Conservation (phyloP, 2,113 vertebrate genomes). For the Orcinus orca region DNA sequence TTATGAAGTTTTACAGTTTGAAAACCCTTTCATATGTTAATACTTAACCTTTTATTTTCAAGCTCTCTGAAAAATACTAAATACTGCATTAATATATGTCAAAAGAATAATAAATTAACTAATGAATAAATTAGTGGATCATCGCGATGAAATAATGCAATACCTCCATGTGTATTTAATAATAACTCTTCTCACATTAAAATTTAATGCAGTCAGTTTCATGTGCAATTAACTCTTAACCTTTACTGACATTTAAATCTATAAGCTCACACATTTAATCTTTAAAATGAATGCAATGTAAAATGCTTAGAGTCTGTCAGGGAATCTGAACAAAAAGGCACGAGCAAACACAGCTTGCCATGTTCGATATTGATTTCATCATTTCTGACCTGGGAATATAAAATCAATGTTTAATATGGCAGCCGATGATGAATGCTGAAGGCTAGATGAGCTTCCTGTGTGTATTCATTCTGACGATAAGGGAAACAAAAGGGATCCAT, state of each 20-base stretch:
- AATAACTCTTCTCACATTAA: constrained; percentile 25
- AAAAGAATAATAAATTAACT: constrained; percentile 23
- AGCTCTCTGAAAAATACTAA: constrained; percentile 3
- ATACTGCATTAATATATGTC: neutral
- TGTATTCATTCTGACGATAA: neutral
- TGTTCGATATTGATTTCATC: constrained; percentile 45
- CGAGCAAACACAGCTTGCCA: neutral
- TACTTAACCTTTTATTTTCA: constrained; percentile 9
- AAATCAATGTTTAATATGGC: constrained; percentile 40
- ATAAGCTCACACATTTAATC: constrained; percentile 33
- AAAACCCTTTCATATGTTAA: neutral
- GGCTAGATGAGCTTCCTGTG: constrained; percentile 13
- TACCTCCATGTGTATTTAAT: neutral
- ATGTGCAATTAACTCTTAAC: neutral
- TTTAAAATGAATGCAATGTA: neutral
- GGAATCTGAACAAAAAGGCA: constrained; percentile 27
- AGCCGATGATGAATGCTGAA: neutral
- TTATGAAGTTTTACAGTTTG: neutral
- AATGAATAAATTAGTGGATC: neutral
- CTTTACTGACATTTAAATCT: constrained; percentile 38
- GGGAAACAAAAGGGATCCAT: constrained; percentile 41
- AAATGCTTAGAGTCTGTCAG: constrained; percentile 49
- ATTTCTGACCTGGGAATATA: constrained; percentile 38
- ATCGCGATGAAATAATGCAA: constrained; percentile 22
- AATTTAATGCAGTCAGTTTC: constrained; percentile 22